Conservation (phyloP, 2,888 invertebrate species). For the Pachydiplax longipennis region DNA sequence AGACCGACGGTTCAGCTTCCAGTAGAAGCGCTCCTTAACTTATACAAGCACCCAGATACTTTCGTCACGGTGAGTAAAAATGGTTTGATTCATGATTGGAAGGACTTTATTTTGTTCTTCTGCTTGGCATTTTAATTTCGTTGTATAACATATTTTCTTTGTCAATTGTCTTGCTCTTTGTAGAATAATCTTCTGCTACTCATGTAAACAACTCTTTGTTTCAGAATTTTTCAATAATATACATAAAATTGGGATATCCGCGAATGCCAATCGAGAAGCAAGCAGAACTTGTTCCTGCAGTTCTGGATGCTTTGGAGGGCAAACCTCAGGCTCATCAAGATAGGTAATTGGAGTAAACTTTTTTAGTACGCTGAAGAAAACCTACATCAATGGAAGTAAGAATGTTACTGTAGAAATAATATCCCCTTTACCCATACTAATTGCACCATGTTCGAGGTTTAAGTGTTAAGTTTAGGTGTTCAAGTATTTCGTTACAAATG, state of each 20-base stretch:
- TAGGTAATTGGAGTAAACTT: background rate
- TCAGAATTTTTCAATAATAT: conserved; percentile 92
- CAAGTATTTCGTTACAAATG: too few relatives aligned
- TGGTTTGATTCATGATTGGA: background rate
- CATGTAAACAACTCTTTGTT: conserved; percentile 55
- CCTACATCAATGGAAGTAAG: background rate
- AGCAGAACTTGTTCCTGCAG: conserved; percentile 73
- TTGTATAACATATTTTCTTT: background rate
- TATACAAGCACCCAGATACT: conserved; percentile 81
- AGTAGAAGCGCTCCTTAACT: conserved; percentile 79
- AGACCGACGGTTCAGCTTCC: conserved; percentile 85
- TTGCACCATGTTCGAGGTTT: background rate
- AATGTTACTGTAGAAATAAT: background rate
- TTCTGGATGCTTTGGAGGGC: conserved; percentile 79
- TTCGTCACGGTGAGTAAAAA: conserved; percentile 75
- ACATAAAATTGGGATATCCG: conserved; percentile 91
- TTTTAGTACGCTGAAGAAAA: background rate
- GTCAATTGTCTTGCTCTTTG: background rate
- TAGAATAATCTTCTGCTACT: background rate
- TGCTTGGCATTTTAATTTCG: background rate
- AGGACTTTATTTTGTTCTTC: background rate
- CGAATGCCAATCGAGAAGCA: conserved; percentile 79
- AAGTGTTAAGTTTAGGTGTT: too few relatives aligned
- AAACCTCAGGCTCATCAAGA: conserved; percentile 81
- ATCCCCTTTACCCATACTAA: background rate